Base-by-base conservation (phyloP, 2,888 invertebrate genomes). In the Watsonalla binaria region DNA sequence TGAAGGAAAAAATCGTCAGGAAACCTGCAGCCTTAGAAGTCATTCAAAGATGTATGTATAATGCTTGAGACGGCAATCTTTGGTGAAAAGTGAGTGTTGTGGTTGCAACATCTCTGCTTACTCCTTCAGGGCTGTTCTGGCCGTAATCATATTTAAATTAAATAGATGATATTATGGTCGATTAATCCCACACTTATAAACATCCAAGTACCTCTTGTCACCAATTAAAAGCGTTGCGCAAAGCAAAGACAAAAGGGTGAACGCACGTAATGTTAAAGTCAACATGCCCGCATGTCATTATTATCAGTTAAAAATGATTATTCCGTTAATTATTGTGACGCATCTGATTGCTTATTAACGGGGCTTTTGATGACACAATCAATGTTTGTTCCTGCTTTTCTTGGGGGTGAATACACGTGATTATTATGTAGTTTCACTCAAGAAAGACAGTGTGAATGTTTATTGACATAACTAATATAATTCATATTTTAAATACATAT, bases 281-380 rank as follows among this genome's bases (percentile, higher is more conserved):
- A 76, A 76, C 54, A 52, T 51, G 65, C 88, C 88, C 87, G 88
- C 87, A 87, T 88, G 86, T 82, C 86, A 85, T 88, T 87, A 86
- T 79, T 81, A 83, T 81, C 86, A 87, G 84, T 89, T 86, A 86
- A 78, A 78, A 81, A 79, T 80, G 82, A 86, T 86, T 85, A 86
- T 72, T 70, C 70, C 75, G 77, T 85, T 88, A 89, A 89, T 88
- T 86, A 88, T 78, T 76, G 70, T 78, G 78, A 80, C 78, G 80
- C 75, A 71, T 84, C 86, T 86, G 89, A 90, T 89, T 90, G 84
- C 80, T 81, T 79, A 82, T 82, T 80, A 80, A 80, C 52, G 52
- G 63, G 70, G 59, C 61, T 51, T 61, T 66, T 84, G 84, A 85
- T 79, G 79, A 76, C 71, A 78, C 79, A 80, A 86, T 86, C 78